Conservation (phyloP, 2,113 vertebrate genomes). For the Osmerus eperlanus region DNA sequence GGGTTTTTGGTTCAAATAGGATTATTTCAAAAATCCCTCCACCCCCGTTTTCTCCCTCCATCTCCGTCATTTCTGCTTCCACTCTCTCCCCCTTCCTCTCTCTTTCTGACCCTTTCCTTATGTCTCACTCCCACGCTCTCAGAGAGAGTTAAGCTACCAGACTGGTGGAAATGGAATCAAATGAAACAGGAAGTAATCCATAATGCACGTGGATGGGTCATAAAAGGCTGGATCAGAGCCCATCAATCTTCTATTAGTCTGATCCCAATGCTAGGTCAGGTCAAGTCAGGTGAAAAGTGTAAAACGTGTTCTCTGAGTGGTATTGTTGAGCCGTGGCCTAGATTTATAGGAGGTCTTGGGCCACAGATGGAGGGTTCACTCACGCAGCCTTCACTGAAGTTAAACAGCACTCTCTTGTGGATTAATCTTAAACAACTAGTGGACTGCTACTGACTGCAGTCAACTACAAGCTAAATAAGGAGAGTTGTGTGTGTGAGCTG, state of each 20-base stretch:
- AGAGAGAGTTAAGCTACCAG: slow-evolving; percentile 47
- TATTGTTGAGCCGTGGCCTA: no score
- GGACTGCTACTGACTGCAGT: not conserved
- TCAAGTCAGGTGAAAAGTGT: no score
- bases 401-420: no score
- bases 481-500: not conserved
- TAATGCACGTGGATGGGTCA: slow-evolving; percentile 17
- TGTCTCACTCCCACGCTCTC: slow-evolving; percentile 24
- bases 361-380: no score
- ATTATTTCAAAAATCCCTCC: not conserved
- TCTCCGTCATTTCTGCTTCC: not conserved
- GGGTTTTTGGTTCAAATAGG: not conserved
- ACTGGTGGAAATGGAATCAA: slow-evolving; percentile 37
- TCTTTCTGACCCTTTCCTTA: not conserved
- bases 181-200: slow-evolving; percentile 53
- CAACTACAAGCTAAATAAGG: not conserved
- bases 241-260: slow-evolving; percentile 4
- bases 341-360: no score
- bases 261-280: not conserved
- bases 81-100: no score
- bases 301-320: no score
- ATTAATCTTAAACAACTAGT: no score
- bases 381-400: no score
- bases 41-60: not conserved
- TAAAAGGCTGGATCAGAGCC: slow-evolving; percentile 4